Conservation (phyloP, 2,113 vertebrate species). For the Hiodon tergisus region DNA sequence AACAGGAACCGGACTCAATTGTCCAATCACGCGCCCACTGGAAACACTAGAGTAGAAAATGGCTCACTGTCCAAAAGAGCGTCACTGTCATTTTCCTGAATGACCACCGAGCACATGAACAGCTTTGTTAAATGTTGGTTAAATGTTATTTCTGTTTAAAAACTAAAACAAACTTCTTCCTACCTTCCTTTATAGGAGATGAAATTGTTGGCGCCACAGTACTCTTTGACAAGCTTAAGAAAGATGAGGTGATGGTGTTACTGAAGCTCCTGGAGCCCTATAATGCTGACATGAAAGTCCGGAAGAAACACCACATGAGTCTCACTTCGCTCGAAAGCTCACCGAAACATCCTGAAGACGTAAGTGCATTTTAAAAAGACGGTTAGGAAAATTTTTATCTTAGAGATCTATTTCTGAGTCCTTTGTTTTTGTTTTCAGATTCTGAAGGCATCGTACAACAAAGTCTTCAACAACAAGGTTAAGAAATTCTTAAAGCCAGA, state of each 20-base stretch:
- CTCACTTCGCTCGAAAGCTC: constrained; percentile 28
- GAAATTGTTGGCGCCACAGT: constrained; percentile 59
- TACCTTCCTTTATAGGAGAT: constrained; percentile 47
- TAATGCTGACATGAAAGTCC: constrained; percentile 53
- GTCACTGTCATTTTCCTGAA: too few species aligned
- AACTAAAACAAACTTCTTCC: neutral
- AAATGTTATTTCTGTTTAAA: too few species aligned
- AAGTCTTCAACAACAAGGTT: constrained; percentile 29
- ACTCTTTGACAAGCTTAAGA: constrained; percentile 52
- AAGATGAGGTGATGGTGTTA: constrained; percentile 47
- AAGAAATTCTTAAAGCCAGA: constrained; percentile 25
- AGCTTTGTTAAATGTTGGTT: too few species aligned
- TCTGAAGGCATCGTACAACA: constrained; percentile 28
- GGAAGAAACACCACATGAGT: constrained; percentile 45
- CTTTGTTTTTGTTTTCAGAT: constrained; percentile 37
- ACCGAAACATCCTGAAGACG: constrained; percentile 32
- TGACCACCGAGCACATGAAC: too few species aligned
- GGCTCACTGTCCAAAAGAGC: too few species aligned
- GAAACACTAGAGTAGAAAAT: too few species aligned
- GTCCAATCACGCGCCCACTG: too few species aligned
- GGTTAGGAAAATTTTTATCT: neutral
- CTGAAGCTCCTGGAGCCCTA: constrained; percentile 57
- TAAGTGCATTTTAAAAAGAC: constrained; percentile 23
- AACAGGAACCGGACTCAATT: too few species aligned
- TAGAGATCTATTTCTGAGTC: neutral